These are phyloP conservation scores for Cryptus armator DNA, from an alignment of 2,888 invertebrate species.

Conservation along the genomic window DNA sequence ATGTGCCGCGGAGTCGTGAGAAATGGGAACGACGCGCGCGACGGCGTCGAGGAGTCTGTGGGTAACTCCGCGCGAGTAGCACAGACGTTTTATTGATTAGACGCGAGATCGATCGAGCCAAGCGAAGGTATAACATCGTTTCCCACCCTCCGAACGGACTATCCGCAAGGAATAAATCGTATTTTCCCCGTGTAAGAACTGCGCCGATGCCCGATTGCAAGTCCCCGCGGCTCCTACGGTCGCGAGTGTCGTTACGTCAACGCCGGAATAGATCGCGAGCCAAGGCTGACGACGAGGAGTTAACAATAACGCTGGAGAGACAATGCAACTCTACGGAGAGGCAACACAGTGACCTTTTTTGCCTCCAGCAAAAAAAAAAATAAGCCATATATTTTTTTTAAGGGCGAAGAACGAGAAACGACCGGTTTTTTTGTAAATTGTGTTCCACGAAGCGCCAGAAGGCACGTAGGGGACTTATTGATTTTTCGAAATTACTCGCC, in stretches of 20 bases:
- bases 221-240: neutral
- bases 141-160: neutral
- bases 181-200: neutral
- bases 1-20: neutral
- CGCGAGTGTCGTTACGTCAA: slow-evolving; percentile 1
- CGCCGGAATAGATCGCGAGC: neutral
- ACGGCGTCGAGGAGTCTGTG: slow-evolving; percentile 62
- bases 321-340: neutral
- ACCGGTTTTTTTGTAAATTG: neutral
- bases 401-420: slow-evolving; percentile 16
- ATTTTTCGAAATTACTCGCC: slow-evolving; percentile 57
- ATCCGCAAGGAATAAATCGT: slow-evolving; percentile 13
- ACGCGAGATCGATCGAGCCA: slow-evolving; percentile 63
- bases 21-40: slow-evolving; percentile 45
- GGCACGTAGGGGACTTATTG: slow-evolving; percentile 58
- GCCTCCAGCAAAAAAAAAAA: too few species aligned
- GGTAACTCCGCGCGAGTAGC: slow-evolving; percentile 7
- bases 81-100: slow-evolving; percentile 64
- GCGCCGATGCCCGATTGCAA: neutral
- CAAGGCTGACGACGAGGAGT: neutral
- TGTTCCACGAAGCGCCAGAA: neutral
- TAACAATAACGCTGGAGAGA: neutral
- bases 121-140: slow-evolving; percentile 1
- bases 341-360: too few species aligned
- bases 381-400: slow-evolving; percentile 18